Base-by-base conservation (phyloP, 2,797 vertebrate genomes). In the Acipenser transmontanus region DNA sequence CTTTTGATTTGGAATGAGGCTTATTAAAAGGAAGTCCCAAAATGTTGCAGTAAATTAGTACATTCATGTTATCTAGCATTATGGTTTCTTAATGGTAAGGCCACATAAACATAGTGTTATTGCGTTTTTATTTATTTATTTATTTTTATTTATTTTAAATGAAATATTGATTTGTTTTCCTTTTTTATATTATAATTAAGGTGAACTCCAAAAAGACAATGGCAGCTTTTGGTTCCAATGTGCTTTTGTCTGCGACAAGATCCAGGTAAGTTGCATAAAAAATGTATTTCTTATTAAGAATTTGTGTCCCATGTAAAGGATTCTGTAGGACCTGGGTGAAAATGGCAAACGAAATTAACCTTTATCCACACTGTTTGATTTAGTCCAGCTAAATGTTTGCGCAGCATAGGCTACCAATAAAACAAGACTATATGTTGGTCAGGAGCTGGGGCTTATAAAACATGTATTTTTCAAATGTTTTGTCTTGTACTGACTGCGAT, bases 151-250 rank as follows among this genome's bases (percentile, higher is more conserved):
- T 3, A 34, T 34, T 34, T 3, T 20, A 20, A 8, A 50, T 6
- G 13, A 68, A 66, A 66, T 66, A 73, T 20, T 65, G 17, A 59
- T 1, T 49, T 47, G 7, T 74, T 59, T 75, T 66, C 68, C 50
- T 63, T 59, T 54, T 49, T 17, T 34, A 63, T 49, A 56, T 54
- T 70, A 12, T 71, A 12, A 8, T 50, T 51, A 90, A 90, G 86
- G 74, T 71, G 59, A 61, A 51, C 70, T 63, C 68, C 68, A 61
- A 62, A 61, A 47, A 67, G 70, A 76, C 76, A 72, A 95, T 95
- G 95, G 87, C 92, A 4, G 82, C 88, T 61, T 92, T 86, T 70
- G 84, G 82, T 83, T 91, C 86, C 68, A 92, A 90, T 78, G 82
- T 89, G 76, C 78, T 94, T 60, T 75, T 91, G 61, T 87, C 90